A percentile compares a stretch with the other conserved stretches of the same genome.
phyloP scores from a whole-genome alignment of 2,113 vertebrate genomes.

The Trogon surrucura region DNA sequence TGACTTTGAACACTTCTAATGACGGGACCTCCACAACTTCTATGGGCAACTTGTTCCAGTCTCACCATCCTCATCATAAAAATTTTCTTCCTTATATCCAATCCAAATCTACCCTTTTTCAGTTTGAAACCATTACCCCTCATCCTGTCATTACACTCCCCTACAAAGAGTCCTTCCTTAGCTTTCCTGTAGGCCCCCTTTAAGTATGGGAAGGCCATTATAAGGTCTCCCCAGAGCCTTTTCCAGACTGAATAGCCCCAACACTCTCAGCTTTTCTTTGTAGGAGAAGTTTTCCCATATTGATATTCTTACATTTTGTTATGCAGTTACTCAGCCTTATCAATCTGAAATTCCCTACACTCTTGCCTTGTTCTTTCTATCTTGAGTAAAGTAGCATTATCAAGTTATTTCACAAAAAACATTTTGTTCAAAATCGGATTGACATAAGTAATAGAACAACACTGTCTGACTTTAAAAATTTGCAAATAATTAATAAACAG shows the following conservation, averaged over 20 bases:
- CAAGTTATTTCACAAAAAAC: background rate
- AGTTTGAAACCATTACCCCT: background rate
- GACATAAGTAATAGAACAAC: background rate
- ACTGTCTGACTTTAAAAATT: background rate
- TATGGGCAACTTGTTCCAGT: background rate
- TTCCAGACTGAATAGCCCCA: background rate
- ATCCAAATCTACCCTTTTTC: background rate
- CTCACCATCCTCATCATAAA: background rate
- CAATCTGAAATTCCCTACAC: background rate
- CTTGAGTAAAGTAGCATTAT: background rate
- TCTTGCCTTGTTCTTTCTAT: background rate
- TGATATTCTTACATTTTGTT: background rate
- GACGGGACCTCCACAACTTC: background rate
- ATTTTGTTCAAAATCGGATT: background rate
- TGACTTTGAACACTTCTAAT: background rate
- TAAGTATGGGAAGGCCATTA: background rate
- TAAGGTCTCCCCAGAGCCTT: background rate
- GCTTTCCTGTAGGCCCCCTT: background rate
- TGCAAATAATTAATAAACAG: background rate
- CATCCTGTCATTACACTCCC: background rate
- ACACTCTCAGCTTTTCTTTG: background rate
- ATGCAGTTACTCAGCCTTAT: background rate
- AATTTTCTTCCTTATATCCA: background rate
- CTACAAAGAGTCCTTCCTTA: background rate
- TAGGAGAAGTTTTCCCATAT: background rate